Percentiles rank a stretch among this genome's conserved stretches.
phyloP scores from a whole-genome alignment of 2,113 vertebrate species.

The Sterrhoptilus dennistouni region DNA sequence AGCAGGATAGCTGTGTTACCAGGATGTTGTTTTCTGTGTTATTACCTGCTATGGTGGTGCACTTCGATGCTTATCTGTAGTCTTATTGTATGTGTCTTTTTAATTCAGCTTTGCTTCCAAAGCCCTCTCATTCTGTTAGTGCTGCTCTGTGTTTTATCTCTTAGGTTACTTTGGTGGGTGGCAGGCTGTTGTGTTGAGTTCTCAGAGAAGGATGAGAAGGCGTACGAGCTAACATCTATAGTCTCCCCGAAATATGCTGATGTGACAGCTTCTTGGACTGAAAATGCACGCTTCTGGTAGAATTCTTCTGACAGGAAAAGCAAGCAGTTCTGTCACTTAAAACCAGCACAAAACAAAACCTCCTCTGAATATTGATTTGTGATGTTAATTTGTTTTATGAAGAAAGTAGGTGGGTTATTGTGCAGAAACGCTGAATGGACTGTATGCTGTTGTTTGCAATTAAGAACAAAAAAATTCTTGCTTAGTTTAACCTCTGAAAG shows the following conservation, averaged over 20 bases:
- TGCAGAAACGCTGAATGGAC: background rate
- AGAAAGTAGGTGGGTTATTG: background rate
- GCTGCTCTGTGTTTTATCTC: background rate
- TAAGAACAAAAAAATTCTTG: background rate
- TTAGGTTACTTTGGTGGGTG: background rate
- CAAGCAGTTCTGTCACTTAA: background rate
- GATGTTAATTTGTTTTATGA: background rate
- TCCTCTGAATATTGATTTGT: background rate
- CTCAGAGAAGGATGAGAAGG: background rate
- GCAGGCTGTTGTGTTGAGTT: background rate
- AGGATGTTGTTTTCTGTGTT: background rate
- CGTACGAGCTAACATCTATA: background rate
- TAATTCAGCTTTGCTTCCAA: background rate
- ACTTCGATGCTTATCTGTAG: background rate
- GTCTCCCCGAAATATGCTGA: background rate
- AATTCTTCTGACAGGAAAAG: constrained; percentile 1
- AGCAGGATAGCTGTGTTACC: background rate
- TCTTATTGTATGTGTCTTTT: background rate
- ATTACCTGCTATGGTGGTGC: background rate
- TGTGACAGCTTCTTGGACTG: constrained; percentile 13
- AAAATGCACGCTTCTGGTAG: background rate
- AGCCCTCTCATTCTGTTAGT: background rate
- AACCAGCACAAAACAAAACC: background rate
- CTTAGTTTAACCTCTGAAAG: background rate
- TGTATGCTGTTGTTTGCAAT: background rate